phyloP scores from a whole-genome alignment of 2,797 vertebrate species.

The Mus caroli region DNA sequence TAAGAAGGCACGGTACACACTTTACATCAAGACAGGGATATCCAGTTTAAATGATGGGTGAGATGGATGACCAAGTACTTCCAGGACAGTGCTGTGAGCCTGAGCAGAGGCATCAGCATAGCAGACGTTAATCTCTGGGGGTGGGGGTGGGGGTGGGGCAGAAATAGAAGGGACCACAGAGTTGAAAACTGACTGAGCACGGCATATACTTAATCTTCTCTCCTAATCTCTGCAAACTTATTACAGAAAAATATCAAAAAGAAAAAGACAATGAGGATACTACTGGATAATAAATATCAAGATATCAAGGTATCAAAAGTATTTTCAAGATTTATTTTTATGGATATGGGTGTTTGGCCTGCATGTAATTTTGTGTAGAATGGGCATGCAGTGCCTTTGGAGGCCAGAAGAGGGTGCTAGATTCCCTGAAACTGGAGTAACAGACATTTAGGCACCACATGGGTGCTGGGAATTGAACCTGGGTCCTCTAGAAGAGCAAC shows the following conservation, averaged over 20 bases:
- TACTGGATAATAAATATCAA: not conserved
- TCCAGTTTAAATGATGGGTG: not conserved
- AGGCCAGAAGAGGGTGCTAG: not conserved
- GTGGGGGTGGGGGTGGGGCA: not conserved
- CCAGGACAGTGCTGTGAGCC: too few species aligned
- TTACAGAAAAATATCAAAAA: not conserved
- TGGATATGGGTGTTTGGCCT: not conserved
- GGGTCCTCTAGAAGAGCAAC: not conserved
- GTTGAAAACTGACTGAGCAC: not conserved
- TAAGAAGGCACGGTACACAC: not conserved
- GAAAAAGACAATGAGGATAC: not conserved
- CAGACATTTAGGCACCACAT: not conserved
- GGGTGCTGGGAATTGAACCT: not conserved
- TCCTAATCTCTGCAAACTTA: not conserved
- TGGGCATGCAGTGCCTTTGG: not conserved
- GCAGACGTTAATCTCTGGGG: not conserved
- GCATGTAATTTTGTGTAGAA: not conserved
- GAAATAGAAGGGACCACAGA: not conserved
- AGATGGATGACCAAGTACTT: not conserved
- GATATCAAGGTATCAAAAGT: not conserved
- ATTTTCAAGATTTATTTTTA: not conserved
- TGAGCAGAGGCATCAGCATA: not conserved
- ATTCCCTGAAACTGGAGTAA: not conserved
- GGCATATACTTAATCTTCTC: not conserved
- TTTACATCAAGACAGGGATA: not conserved